These are phyloP conservation scores for Dipodomys stephensi DNA, from an alignment of 2,113 vertebrate species.

Conservation along the genomic window DNA sequence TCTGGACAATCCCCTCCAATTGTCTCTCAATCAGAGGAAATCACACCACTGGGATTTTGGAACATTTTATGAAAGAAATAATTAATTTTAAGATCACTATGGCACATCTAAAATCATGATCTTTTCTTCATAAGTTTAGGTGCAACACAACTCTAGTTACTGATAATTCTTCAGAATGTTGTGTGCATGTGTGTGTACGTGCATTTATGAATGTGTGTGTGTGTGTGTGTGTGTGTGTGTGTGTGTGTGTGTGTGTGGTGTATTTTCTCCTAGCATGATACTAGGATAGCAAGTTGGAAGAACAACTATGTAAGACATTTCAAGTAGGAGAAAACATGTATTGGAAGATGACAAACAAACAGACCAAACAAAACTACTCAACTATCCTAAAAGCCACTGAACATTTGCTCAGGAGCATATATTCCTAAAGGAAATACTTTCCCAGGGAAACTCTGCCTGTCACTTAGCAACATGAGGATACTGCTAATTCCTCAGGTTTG, in stretches of 20 bases:
- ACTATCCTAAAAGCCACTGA: not conserved
- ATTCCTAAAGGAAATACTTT: slow-evolving; percentile 21
- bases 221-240: too few species aligned
- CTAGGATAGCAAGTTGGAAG: not conserved
- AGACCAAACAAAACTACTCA: not conserved
- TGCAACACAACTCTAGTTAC: not conserved
- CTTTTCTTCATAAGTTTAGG: not conserved
- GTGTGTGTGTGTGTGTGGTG: too few species aligned
- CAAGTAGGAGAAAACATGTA: not conserved
- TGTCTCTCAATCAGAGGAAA: slow-evolving; percentile 53
- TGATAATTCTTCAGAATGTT: not conserved
- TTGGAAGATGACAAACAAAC: not conserved
- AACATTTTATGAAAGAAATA: slow-evolving; percentile 36
- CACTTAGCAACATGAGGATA: slow-evolving; percentile 23
- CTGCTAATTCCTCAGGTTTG: not conserved
- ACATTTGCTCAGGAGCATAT: not conserved
- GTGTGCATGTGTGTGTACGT: too few species aligned
- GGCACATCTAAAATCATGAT: slow-evolving; percentile 10
- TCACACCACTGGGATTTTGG: slow-evolving; percentile 6
- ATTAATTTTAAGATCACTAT: slow-evolving; percentile 39
- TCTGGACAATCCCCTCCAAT: slow-evolving; percentile 58
- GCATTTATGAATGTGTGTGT: too few species aligned
- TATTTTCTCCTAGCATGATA: not conserved
- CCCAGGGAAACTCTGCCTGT: not conserved
- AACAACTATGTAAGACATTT: not conserved